Evolutionary conservation across 2,797 vertebrate genomes (phyloP).

Genomic region (Pipistrellus pygmaeus): DNA sequence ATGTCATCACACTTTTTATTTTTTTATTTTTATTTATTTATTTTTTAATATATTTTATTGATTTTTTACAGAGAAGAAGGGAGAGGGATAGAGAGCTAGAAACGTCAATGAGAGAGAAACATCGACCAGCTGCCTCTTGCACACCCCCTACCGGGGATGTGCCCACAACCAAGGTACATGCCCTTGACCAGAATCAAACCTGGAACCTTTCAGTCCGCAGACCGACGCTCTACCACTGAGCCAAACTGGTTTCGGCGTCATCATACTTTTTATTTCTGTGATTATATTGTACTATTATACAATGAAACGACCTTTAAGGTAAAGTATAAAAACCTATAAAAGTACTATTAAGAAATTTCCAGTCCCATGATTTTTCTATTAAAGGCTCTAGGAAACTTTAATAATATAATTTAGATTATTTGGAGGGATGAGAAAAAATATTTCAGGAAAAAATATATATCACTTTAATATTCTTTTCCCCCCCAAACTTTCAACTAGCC

Average conservation of each 20-base stretch:
- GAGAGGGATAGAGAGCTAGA: no score
- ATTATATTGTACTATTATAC: slow-evolving; percentile 73
- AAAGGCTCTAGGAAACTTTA: slow-evolving; percentile 51
- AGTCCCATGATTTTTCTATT: slow-evolving; percentile 19
- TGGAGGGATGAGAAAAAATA: neutral
- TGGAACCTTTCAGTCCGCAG: no score
- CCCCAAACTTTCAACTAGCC: neutral
- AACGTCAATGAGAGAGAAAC: no score
- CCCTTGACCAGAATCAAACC: no score
- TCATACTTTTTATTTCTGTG: slow-evolving; percentile 80
- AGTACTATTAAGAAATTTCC: slow-evolving; percentile 60
- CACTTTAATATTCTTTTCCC: neutral
- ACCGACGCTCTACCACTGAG: no score
- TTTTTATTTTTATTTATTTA: neutral
- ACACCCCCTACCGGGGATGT: no score
- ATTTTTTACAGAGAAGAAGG: no score
- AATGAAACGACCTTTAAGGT: slow-evolving; percentile 72
- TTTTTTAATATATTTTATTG: no score
- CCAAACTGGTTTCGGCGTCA: neutral
- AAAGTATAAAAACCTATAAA: slow-evolving; percentile 54
- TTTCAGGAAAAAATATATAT: neutral
- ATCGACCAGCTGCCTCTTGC: no score
- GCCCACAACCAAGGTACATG: no score
- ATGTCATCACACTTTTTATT: slow-evolving; percentile 74
- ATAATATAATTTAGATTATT: neutral